These are phyloP conservation scores for Phyllotis vaccarum DNA, from an alignment of 2,797 vertebrate species.

Conservation along the genomic window DNA sequence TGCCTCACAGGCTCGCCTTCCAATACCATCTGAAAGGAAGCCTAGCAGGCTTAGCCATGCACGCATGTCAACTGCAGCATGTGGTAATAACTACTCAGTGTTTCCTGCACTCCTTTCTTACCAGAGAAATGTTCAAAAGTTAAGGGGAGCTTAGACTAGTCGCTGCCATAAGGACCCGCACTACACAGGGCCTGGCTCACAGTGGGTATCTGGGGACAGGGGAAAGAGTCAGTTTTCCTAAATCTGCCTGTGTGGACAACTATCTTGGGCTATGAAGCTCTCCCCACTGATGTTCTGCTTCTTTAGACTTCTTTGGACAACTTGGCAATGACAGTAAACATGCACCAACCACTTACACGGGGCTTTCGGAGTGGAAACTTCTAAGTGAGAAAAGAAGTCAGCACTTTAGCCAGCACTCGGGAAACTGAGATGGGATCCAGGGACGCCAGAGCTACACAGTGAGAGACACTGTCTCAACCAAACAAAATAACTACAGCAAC, in stretches of 20 bases:
- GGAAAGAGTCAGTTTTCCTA: slow-evolving; percentile 50
- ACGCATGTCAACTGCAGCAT: background rate
- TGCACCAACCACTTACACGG: slow-evolving; percentile 52
- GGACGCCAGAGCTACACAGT: background rate
- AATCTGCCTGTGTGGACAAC: slow-evolving; percentile 54
- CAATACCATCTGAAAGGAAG: slow-evolving; percentile 2
- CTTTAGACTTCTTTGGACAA: slow-evolving; percentile 28
- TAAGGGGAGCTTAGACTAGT: slow-evolving; percentile 28
- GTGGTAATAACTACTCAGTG: background rate
- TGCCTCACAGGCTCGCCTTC: background rate
- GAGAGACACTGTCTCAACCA: background rate
- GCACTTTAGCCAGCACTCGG: background rate
- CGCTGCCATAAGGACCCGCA: background rate
- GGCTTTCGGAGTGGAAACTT: background rate
- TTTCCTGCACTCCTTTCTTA: slow-evolving; percentile 7
- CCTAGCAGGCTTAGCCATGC: background rate
- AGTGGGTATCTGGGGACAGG: background rate
- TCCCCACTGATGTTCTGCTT: slow-evolving; percentile 22
- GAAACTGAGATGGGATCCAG: background rate
- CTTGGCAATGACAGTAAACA: slow-evolving; percentile 23
- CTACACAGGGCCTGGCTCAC: background rate
- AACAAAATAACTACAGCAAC: background rate
- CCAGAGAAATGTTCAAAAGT: background rate
- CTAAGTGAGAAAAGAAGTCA: background rate
- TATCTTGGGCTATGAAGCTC: slow-evolving; percentile 31